A percentile compares a stretch with the other conserved stretches of the same genome.
Evolutionary conservation across 2,797 vertebrate genomes (phyloP).

Genomic region (Decapterus maruadsi): DNA sequence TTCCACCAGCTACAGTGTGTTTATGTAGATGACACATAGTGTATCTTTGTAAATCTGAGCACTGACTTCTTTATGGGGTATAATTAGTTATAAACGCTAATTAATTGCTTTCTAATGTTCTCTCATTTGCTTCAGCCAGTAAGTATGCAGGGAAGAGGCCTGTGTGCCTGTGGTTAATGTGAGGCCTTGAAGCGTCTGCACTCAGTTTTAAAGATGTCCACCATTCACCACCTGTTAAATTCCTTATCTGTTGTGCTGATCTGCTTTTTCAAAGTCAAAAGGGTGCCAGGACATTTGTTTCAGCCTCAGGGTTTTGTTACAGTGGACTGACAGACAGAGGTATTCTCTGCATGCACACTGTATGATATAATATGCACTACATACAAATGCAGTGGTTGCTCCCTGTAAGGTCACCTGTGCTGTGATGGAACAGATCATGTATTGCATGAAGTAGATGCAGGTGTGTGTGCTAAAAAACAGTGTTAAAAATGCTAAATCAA

Average conservation of each 20-base stretch:
- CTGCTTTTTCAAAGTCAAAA: constrained; percentile 5
- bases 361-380: not conserved
- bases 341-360: not conserved
- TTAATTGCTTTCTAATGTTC: not conserved
- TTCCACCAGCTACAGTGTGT: not conserved
- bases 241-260: not conserved
- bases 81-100: not conserved
- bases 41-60: not conserved
- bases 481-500: not conserved
- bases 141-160: not conserved
- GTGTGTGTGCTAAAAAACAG: not conserved
- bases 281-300: not conserved
- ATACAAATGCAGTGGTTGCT: not conserved
- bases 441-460: not conserved
- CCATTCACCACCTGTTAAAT: constrained; percentile 1
- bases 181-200: not conserved
- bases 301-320: not conserved
- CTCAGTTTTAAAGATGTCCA: not conserved
- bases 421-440: no score
- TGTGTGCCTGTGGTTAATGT: not conserved
- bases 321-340: not conserved
- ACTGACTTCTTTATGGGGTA: no score
- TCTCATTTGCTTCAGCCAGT: not conserved
- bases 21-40: not conserved
- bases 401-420: no score